A percentile compares a stretch with the other conserved stretches of the same genome.
phyloP scores from a whole-genome alignment of 2,113 vertebrate species.

The Xiphorhynchus elegans region DNA sequence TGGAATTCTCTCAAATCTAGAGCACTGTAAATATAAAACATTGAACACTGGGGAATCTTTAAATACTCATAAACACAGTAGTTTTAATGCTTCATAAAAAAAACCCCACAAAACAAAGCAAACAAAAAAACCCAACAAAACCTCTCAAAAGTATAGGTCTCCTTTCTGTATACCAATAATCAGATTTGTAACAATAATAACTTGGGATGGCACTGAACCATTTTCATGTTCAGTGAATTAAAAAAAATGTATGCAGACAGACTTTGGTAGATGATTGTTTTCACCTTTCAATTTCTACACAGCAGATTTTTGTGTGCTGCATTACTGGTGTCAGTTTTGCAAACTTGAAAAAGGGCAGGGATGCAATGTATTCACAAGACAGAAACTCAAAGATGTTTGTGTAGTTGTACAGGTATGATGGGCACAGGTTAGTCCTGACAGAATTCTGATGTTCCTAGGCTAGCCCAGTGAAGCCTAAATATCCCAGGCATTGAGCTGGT shows the following conservation, averaged over 20 bases:
- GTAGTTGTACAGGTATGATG: neutral
- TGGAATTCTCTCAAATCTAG: slow-evolving; percentile 47
- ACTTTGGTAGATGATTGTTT: slow-evolving; percentile 34
- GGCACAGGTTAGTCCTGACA: neutral
- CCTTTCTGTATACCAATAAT: slow-evolving; percentile 15
- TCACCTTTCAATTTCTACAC: slow-evolving; percentile 33
- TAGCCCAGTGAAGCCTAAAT: neutral
- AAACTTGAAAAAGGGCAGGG: slow-evolving; percentile 41
- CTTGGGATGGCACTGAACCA: neutral
- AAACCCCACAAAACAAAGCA: neutral
- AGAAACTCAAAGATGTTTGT: neutral
- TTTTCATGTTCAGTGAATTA: slow-evolving; percentile 42
- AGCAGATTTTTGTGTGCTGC: slow-evolving; percentile 35
- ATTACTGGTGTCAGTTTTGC: slow-evolving; percentile 27
- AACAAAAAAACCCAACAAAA: neutral
- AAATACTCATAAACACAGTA: slow-evolving; percentile 60
- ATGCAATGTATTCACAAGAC: neutral
- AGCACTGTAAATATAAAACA: slow-evolving; percentile 61
- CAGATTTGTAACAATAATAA: slow-evolving; percentile 39
- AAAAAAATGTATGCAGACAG: slow-evolving; percentile 5
- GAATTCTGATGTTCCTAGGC: neutral
- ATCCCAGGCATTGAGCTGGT: neutral
- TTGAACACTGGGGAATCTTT: slow-evolving; percentile 37
- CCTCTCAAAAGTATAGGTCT: neutral
- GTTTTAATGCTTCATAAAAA: slow-evolving; percentile 15